phyloP scores from a whole-genome alignment of 2,888 invertebrate genomes.

The Julus scanicus region DNA sequence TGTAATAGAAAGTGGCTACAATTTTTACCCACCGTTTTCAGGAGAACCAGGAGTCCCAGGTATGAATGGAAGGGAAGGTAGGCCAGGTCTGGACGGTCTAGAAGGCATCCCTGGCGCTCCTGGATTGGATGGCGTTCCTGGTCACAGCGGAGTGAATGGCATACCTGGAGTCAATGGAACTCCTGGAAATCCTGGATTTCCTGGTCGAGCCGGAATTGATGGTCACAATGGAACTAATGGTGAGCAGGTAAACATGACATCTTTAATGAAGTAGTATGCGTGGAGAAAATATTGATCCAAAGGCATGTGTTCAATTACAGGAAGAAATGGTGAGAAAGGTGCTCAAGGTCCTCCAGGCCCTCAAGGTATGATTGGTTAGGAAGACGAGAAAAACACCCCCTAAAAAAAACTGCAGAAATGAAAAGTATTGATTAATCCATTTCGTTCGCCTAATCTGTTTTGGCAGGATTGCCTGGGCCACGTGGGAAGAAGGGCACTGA shows the following conservation, averaged over 20 bases:
- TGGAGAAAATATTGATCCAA: neutral
- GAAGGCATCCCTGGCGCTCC: constrained; percentile 93
- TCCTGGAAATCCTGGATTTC: constrained; percentile 59
- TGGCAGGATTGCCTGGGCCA: constrained; percentile 1
- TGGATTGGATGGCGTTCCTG: constrained; percentile 83
- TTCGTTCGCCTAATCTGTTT: neutral
- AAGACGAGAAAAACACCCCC: neutral
- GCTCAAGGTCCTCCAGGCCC: neutral
- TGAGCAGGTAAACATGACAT: constrained; percentile 24
- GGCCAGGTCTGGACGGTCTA: constrained; percentile 81
- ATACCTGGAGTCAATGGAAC: constrained; percentile 78
- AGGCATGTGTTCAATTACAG: neutral
- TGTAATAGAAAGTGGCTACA: too few species aligned
- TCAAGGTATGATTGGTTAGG: neutral
- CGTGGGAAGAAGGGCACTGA: neutral
- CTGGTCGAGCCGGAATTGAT: constrained; percentile 67
- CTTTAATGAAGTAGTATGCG: neutral
- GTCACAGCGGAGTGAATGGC: constrained; percentile 86
- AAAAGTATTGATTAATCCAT: neutral
- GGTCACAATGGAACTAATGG: constrained; percentile 59
- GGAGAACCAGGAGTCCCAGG: constrained; percentile 61
- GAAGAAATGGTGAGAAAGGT: neutral
- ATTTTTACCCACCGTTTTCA: constrained; percentile 47
- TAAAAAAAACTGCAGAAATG: neutral
- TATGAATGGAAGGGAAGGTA: constrained; percentile 59